Evolutionary conservation across 2,113 vertebrate genomes (phyloP), one percentile per base, ranked within the genome.

Genomic region (Lipotes vexillifer): DNA sequence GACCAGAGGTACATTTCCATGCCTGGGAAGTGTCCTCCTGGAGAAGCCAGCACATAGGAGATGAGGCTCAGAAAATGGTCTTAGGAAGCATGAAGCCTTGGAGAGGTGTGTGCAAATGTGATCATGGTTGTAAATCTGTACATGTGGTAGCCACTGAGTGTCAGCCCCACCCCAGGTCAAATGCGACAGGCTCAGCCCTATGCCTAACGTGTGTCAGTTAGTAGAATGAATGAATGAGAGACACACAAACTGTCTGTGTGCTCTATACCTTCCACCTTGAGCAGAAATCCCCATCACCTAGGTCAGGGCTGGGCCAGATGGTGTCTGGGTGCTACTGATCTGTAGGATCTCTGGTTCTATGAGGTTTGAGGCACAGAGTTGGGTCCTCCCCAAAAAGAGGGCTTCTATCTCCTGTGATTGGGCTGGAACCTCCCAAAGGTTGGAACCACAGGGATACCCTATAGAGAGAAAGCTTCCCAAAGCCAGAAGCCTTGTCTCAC

Each of bases 61-160:
- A 61, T 6, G 21, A 61, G 65, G 38, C 38, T 55, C 83, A 29
- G 29, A 25, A 85, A 88, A 61, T 41, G 61, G 41, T 49, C 44
- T 38, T 4, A 49, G 57, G 41, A 57, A 82, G 52, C 18, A 5
- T 3, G 29, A 49, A 52, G 66, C 3, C 68, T 20, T 77, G 63
- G 17, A 61, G n/a, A 46, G 23, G 31, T 49, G 10, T 77, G 61
- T 20, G 3, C 0, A 10, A 6, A 59, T 1, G 4, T 46, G 2
- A 57, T 41, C 23, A 17, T 3, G 25, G 17, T 41, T 52, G 27
- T 27, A 8, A 63, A 88, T 52, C 55, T 46, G 11, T 3, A 2
- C 7, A 21, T 36, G 5, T 1, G 25, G 57, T 10, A 4, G 17
- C 44, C 52, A 29, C 0, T 8, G 29, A 36, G 4, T 33, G 21